Base-by-base conservation (phyloP, 2,888 invertebrate species). In the Saturnia japonica region DNA sequence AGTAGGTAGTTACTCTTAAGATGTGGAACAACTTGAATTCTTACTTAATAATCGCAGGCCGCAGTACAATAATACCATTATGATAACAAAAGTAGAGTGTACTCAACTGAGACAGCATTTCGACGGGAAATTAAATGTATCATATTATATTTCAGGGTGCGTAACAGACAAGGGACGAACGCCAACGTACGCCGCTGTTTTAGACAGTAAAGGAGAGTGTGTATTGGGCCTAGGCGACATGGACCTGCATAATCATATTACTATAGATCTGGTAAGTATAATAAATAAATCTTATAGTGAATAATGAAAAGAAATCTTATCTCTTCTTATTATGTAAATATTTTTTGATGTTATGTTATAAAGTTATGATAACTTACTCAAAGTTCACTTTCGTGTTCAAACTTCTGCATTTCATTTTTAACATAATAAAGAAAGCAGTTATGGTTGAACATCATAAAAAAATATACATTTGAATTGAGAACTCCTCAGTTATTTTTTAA, bases 171-270 rank as follows among this genome's bases (percentile, higher is more conserved):
- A 88, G 6, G 84, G 84, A 28, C 87, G 93, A 4, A 97, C 97
- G 11, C 96, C 97, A 0, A 96, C 96, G 42, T 98, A 97, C 85
- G 96, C 96, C 0, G 96, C 96, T 11, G 89, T 98, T 12, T 93
- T 99, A 72, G 96, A 97, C 83, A 86, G 91, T 0, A 85, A 84
- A 9, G 98, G 99, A 0, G 97, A 98, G 78, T 97, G 98, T 80
- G 93, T 95, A 70, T 94, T 97, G 69, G 96, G 97, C 0, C 93
- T 99, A 69, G 98, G 98, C 0, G 97, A 98, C 85, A 97, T 98
- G 97, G 95, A 94, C 64, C 95, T 97, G 34, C 97, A 98, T 84
- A 85, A 94, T 16, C 88, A 94, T 74, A 96, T 99, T 71, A 95
- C 96, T 9, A 91, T 96, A 0, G 91, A 96, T 71, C 85, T 96